These are phyloP conservation scores for Drosophila simulans DNA, from an alignment of 1,140 invertebrate genomes.

Conservation along the genomic window DNA sequence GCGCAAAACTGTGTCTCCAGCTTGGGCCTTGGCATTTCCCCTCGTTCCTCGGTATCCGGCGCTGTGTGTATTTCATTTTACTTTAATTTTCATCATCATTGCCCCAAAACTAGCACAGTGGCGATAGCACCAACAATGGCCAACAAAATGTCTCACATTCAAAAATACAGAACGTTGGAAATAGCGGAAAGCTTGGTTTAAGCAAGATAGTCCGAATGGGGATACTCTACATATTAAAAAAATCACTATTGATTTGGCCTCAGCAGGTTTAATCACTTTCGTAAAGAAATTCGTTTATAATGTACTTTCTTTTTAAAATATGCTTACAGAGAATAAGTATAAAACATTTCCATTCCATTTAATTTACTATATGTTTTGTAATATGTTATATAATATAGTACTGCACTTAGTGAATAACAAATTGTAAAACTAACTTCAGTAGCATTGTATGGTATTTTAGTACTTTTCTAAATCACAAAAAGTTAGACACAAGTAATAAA, in stretches of 20 bases:
- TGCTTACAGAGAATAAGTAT: too few species aligned
- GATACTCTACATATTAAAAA: slow-evolving; percentile 22
- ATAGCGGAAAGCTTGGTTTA: slow-evolving; percentile 42
- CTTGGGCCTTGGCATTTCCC: slow-evolving; percentile 35
- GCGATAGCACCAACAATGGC: slow-evolving; percentile 33
- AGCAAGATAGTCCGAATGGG: not conserved
- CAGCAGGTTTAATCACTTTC: too few species aligned
- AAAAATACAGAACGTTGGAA: slow-evolving; percentile 79
- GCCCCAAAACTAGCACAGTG: slow-evolving; percentile 72
- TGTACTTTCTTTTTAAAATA: too few species aligned
- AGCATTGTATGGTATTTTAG: too few species aligned
- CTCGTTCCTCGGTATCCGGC: not conserved
- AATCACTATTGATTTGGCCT: too few species aligned
- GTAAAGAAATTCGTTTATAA: too few species aligned
- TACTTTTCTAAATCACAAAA: not conserved
- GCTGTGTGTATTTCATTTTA: slow-evolving; percentile 74
- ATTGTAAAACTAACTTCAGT: too few species aligned
- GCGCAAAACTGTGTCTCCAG: slow-evolving; percentile 70
- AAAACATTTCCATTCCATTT: too few species aligned
- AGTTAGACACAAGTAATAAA: not conserved
- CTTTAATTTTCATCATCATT: slow-evolving; percentile 83
- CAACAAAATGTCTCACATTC: slow-evolving; percentile 72
- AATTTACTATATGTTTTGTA: too few species aligned
- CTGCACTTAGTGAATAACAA: too few species aligned
- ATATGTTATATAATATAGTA: too few species aligned